Evolutionary conservation across 64 coral and sea anemone species (phyloP).

Genomic region (Acropora tenuis): DNA sequence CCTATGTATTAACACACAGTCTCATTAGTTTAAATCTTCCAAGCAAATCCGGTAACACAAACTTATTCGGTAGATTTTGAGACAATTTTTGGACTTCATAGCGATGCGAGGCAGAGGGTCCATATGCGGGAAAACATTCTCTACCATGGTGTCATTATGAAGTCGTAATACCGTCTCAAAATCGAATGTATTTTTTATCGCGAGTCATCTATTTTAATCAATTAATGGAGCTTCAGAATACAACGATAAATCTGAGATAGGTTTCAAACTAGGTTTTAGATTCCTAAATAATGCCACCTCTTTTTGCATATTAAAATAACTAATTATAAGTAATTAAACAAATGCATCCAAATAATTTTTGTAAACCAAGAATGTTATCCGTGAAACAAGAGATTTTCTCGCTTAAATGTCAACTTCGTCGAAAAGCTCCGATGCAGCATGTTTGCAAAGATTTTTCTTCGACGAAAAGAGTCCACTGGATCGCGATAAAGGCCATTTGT

Average conservation of each 20-base stretch:
- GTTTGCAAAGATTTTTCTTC: conserved; percentile 15
- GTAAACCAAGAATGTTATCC: too few species aligned
- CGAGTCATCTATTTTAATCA: conserved; percentile 18
- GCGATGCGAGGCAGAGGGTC: conserved; percentile 8
- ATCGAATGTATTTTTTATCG: conserved; percentile 6
- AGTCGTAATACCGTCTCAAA: conserved; percentile 25
- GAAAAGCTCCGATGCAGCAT: conserved; percentile 7
- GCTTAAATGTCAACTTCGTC: conserved; percentile 8
- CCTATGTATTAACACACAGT: conserved; percentile 11
- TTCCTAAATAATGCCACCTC: conserved; percentile 15
- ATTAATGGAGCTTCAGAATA: conserved; percentile 17
- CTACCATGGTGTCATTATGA: conserved; percentile 37
- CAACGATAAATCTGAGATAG: conserved; percentile 36
- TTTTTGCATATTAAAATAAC: conserved; percentile 34
- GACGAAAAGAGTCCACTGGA: conserved; percentile 34
- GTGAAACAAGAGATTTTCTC: conserved; percentile 20
- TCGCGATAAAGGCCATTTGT: not conserved
- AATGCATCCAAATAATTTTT: conserved; percentile 6
- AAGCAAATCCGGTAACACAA: conserved; percentile 6
- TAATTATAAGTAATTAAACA: conserved; percentile 34
- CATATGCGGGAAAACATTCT: conserved; percentile 23
- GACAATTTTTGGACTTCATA: not conserved
- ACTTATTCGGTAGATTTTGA: not conserved
- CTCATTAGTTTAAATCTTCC: not conserved
- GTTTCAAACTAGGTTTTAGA: conserved; percentile 16